Base-by-base conservation (phyloP, 1,140 invertebrate genomes). In the Campodea augens region DNA sequence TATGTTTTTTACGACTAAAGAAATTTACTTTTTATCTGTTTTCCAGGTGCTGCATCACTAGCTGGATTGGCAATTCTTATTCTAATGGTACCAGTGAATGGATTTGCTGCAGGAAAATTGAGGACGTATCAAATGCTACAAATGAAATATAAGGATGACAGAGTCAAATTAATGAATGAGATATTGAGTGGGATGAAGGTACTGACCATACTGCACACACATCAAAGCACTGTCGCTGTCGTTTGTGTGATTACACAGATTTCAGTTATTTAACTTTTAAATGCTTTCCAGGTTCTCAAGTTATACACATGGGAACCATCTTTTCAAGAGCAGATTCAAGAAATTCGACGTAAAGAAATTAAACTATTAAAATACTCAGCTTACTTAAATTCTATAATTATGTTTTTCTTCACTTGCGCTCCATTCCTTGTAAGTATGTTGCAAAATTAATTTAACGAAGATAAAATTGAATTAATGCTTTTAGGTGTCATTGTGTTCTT, bases 81-180 rank as follows among this genome's bases (percentile, higher is more conserved):
- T 32, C 72, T 92, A 41, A 67, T 92, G 23, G 85, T 93, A 51
- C 89, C 89, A 0, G 61, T 93, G 4, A 96, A 96, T 64, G 84
- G 80, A 4, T 66, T 82, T 39, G 81, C 96, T 49, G 88, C 88
- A 1, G 83, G 78, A 59, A 79, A 79, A 60, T 74, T 80, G 1
- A 81, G 81, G 56, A 75, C 71, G 4, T 66, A 90, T 45, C 85
- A 90, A 63, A 81, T 87, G 22, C 74, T 69, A 49, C 85, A 89
- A 60, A 90, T 91, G 85, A 88, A 88, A 57, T 77, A 78, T 56
- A 91, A 91, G 62, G 86, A 91, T 55, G 76, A 86, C 57, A 70
- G 91, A 55, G 86, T 93, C 0, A 93, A 93, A 60, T 63, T 93
- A 20, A 90, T 92, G 78, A 95, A 90, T 57, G 91, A 96, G 73